Base-by-base conservation (phyloP, 2,888 invertebrate species). In the Rhingia rostrata region DNA sequence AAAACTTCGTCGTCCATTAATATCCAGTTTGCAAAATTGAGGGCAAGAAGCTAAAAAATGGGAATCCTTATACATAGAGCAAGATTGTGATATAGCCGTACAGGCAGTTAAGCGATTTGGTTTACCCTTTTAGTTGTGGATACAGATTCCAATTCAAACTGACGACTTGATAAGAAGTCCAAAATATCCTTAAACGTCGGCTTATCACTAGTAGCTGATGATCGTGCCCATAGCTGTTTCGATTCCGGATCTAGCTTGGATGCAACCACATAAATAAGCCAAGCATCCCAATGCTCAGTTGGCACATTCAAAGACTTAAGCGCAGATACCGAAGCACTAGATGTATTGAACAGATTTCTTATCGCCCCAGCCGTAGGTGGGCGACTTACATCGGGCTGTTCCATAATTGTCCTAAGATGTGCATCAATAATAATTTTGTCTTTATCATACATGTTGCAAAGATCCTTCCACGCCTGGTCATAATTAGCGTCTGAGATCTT, bases 141-240 rank as follows among this genome's bases (percentile, higher is more conserved):
- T 7, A 54, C 54, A 3, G 54, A 35, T 47, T 61, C 45, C 12
- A 61, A 22, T 12, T 61, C 61, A 61, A 61, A 61, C 22, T 61
- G 45, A 10, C 61, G n/a, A 47, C 33, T 47, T 6, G 61, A 9
- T 39, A 45, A 33, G 14, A 43, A 61, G 3, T 32, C 33, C 61
- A 43, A 33, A n/a, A 61, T 45, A 30, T 61, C 61, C 33, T 32
- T 45, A 22, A 61, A 60, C 32, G 6, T 12, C n/a, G 60, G 43
- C 10, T 43, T 9, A 43, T 43, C 61, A 7, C 33, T 45, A 0
- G 61, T 5, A 30, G 45, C 61, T 6, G 45, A 61, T 14, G n/a
- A n/a, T n/a, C n/a, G n/a, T n/a, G n/a, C n/a, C n/a, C n/a, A n/a
- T n/a, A n/a, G n/a, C n/a, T n/a, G n/a, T n/a, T n/a, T n/a, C n/a